Evolutionary conservation across 1,140 invertebrate genomes (phyloP).

Genomic region (Ganaspis sp.): DNA sequence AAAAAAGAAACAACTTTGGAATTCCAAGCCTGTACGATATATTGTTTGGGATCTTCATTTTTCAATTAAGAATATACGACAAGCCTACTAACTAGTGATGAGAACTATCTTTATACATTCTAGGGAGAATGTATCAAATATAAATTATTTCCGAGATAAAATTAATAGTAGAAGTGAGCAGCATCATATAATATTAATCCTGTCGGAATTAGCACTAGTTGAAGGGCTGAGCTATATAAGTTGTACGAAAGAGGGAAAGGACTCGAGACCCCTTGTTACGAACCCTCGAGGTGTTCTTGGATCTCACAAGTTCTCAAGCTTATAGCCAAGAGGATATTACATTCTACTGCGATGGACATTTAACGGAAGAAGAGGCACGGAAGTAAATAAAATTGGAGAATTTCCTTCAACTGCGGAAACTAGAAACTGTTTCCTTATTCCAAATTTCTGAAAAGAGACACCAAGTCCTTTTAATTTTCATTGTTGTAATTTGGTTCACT

Average conservation of each 20-base stretch:
- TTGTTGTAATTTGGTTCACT: no score
- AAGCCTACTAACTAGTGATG: background rate
- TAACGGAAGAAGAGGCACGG: background rate
- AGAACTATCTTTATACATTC: background rate
- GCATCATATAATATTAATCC: slow-evolving; percentile 68
- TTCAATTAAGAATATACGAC: no score
- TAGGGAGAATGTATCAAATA: slow-evolving; percentile 36
- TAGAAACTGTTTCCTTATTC: no score
- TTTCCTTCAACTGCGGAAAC: no score
- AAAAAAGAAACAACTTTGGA: no score
- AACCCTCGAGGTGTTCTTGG: background rate
- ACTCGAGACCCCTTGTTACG: background rate
- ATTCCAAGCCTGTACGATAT: no score
- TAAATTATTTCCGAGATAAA: slow-evolving; percentile 69
- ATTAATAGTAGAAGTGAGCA: slow-evolving; percentile 67
- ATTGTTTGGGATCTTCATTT: no score
- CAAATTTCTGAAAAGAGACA: no score
- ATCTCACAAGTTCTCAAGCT: background rate
- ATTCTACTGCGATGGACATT: background rate
- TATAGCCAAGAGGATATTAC: background rate
- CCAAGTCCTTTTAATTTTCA: no score
- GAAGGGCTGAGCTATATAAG: slow-evolving; percentile 40
- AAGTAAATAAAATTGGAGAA: background rate
- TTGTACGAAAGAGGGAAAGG: background rate
- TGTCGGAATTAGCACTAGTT: slow-evolving; percentile 63